These are phyloP conservation scores for Sorex fumeus DNA, from an alignment of 2,113 vertebrate species.

Conservation along the genomic window DNA sequence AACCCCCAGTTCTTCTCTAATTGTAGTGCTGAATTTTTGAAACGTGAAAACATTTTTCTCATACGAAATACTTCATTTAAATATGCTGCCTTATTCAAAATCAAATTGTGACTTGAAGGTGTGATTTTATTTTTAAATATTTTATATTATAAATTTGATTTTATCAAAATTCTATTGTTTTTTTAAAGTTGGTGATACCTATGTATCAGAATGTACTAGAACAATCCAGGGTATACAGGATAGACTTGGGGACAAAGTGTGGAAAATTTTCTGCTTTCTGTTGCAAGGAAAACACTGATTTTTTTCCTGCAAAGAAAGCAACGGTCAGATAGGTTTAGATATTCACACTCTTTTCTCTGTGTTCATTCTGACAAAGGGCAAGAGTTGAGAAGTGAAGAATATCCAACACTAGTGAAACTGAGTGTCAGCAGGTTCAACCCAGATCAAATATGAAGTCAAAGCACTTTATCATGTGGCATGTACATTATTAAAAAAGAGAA, in stretches of 20 bases:
- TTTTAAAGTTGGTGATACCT: no score
- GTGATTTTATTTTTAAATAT: background rate
- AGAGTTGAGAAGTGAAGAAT: background rate
- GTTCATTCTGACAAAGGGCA: background rate
- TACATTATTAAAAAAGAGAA: background rate
- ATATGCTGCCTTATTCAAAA: background rate
- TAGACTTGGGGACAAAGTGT: no score
- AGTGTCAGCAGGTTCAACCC: background rate
- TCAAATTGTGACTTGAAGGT: background rate
- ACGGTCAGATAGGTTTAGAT: no score
- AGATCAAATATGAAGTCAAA: background rate
- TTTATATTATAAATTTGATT: no score
- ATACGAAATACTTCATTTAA: background rate
- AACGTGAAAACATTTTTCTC: background rate
- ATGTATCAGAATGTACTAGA: no score
- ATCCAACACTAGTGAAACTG: background rate
- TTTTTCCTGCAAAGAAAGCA: no score
- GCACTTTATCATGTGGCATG: background rate
- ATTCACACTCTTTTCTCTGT: background rate
- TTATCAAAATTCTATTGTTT: no score
- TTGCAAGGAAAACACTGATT: no score
- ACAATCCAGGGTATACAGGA: no score
- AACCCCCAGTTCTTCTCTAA: no score
- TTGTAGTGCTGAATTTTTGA: constrained; percentile 40
- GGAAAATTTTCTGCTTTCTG: no score